Base-by-base conservation (phyloP, 1,140 invertebrate genomes). In the Dendroctonus valens region DNA sequence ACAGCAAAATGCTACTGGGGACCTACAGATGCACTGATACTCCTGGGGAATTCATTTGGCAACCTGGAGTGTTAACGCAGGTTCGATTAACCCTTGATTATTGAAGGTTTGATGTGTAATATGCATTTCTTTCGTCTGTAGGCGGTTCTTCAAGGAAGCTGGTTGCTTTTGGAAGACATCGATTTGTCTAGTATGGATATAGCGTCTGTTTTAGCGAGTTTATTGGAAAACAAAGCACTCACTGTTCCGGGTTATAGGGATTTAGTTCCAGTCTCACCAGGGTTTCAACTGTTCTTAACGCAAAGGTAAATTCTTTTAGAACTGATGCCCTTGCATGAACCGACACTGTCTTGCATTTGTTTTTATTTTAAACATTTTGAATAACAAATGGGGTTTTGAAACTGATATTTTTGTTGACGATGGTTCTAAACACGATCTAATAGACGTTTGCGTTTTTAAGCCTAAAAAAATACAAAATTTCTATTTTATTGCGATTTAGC, bases 11-110 rank as follows among this genome's bases (percentile, higher is more conserved):
- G 83, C 77, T 99, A 11, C 79, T 99, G 8, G 97, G 97, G 6
- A 92, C 92, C 38, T 98, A 99, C 80, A 85, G 90, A 70, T 99
- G 97, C 77, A 97, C 97, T 0, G 95, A 98, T 76, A 84, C 97
- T 41, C 96, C 96, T 5, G 97, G 97, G 42, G 93, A 99, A 80
- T 99, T 99, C 82, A 79, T 96, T 39, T 99, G 97, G 97, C 87
- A 92, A 71, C 89, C 96, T 6, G 97, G 97, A 48, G 88, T 93
- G 58, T 78, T 98, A 37, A 93, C 94, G 6, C 86, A 91, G 81
- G 90, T 89, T 72, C 26, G 59, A 55, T 51, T 51, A 50, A 37
- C 7, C 3, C 7, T 41, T 55, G 37, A 11, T 39, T 55, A 66
- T 41, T 66, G 5, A 62, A 7, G 41, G 44, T 4, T 2, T 46